phyloP scores from a whole-genome alignment of 2,113 vertebrate species.

The Porphyrio hochstetteri region DNA sequence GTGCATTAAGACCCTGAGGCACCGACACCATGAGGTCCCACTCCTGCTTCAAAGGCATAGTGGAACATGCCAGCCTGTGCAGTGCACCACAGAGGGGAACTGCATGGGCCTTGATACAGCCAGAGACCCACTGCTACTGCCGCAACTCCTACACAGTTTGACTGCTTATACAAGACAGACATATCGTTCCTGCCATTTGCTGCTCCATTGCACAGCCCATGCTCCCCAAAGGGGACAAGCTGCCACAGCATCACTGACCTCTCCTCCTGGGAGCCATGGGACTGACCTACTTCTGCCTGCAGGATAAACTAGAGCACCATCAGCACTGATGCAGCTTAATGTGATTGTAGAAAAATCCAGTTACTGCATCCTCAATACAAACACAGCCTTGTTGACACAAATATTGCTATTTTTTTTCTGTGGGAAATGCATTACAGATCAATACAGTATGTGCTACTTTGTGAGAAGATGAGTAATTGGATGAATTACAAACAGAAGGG shows the following conservation, averaged over 20 bases:
- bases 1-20: not conserved
- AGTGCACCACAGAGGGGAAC: not conserved
- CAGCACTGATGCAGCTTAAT: rapidly evolving
- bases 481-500: not conserved
- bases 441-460: not conserved
- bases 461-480: not conserved
- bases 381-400: not conserved
- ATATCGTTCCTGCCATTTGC: not conserved
- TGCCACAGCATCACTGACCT: not conserved
- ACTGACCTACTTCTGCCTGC: not conserved
- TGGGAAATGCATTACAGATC: not conserved
- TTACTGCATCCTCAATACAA: not conserved
- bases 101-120: not conserved
- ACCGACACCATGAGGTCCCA: not conserved
- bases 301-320: not conserved
- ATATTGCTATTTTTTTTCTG: not conserved
- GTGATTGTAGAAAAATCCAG: not conserved
- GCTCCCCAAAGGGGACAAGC: not conserved
- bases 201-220: rapidly evolving
- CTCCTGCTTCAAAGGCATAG: not conserved
- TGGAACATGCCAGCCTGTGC: not conserved
- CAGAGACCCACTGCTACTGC: not conserved
- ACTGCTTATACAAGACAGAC: not conserved
- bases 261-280: not conserved
- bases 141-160: not conserved